Evolutionary conservation across 2,113 vertebrate species (phyloP), one percentile per base, ranked within the genome.

Genomic region (Syngnathoides biaculeatus): DNA sequence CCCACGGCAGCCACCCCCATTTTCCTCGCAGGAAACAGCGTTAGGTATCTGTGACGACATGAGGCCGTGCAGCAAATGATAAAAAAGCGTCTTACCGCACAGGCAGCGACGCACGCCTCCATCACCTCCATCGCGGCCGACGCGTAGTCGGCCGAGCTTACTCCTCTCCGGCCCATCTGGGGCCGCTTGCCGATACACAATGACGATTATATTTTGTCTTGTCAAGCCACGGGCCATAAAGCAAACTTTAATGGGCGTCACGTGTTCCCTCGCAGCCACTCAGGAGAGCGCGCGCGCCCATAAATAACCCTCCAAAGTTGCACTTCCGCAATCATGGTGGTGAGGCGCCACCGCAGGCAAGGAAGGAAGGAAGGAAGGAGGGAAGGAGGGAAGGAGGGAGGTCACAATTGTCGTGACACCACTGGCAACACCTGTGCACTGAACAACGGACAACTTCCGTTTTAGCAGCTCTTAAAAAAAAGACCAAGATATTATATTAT

Each of bases 121-220:
- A 22, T 19, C 20, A 40, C 20, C 5, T n/a, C 11, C 22, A 15
- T 6, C 45, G 26, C 8, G 13, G 24, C 30, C 19, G 62, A 26
- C 62, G 71, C 73, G 77, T 72, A 75, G 73, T 75, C 79, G 80
- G 80, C 74, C 76, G 86, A 87, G 91, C 91, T 88, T 87, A 91
- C 92, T 92, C 93, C 88, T 93, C 94, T 93, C 92, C 90, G 91
- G 91, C 93, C 94, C 94, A 96, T 98, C 96, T 97, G 95, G 93
- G 95, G 93, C 93, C 92, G 91, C 93, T 94, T 93, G 94, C 96
- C 97, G 96, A 98, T 98, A 97, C 95, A 98, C 96, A 96, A 96
- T 97, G 96, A 96, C 96, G 98, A 99, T 98, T 98, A 98, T 98
- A 98, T 99, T 99, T 99, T 98, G 96, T 95, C 96, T 98, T 98